Conservation (phyloP, 2,113 vertebrate species). For the Equus quagga region DNA sequence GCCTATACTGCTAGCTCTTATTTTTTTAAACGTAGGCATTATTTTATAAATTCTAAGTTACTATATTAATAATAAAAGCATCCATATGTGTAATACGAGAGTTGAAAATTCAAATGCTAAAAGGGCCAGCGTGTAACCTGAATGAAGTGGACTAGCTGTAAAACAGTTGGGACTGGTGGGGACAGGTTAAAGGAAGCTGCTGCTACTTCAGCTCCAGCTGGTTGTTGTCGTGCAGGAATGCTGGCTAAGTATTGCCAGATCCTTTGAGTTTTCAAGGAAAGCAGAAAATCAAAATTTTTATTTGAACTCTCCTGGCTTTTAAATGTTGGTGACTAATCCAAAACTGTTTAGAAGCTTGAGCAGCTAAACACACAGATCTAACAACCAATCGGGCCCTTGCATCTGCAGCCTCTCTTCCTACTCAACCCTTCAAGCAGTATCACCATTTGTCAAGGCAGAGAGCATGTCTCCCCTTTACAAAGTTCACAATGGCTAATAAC, state of each 20-base stretch:
- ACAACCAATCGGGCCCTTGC: rapidly evolving
- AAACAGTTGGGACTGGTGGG: background rate
- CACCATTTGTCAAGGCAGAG: background rate
- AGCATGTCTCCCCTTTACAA: background rate
- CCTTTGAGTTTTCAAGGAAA: background rate
- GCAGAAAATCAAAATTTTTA: background rate
- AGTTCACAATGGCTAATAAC: background rate
- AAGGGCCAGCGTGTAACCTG: background rate
- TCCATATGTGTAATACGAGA: background rate
- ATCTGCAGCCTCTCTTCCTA: background rate
- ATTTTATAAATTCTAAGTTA: background rate
- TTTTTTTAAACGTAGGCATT: background rate
- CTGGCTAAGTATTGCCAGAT: background rate
- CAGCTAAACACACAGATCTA: background rate
- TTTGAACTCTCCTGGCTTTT: background rate
- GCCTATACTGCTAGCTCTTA: background rate
- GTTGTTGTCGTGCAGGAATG: rapidly evolving
- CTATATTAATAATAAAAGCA: background rate
- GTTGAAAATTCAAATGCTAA: background rate
- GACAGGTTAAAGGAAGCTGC: background rate
- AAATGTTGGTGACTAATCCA: background rate
- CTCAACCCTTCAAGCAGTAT: background rate
- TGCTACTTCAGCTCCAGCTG: rapidly evolving
- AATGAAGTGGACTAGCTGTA: rapidly evolving
- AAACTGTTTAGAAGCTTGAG: background rate